A percentile compares a stretch with the other conserved stretches of the same genome.
Conservation (phyloP, 2,888 invertebrate species). For the Ormyrus labotus region DNA sequence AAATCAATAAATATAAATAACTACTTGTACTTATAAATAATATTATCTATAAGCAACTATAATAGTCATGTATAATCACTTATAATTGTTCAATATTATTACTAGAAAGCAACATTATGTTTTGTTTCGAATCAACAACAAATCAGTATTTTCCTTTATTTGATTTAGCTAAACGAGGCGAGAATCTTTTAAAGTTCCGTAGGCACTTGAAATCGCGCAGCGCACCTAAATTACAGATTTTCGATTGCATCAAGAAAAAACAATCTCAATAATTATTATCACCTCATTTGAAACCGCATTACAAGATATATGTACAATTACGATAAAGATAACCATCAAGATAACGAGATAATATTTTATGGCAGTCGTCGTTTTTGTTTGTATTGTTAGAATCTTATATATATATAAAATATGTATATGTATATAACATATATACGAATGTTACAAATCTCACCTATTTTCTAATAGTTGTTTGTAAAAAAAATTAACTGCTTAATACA, state of each 20-base stretch:
- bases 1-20: slow-evolving; percentile 31
- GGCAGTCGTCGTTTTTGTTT: slow-evolving; percentile 68
- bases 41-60: slow-evolving; percentile 24
- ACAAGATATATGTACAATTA: slow-evolving; percentile 60
- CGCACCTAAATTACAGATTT: slow-evolving; percentile 43
- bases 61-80: slow-evolving; percentile 32
- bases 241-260: slow-evolving; percentile 43
- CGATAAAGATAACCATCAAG: slow-evolving; percentile 66
- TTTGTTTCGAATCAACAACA: slow-evolving; percentile 24
- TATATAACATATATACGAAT: slow-evolving; percentile 63
- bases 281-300: slow-evolving; percentile 62
- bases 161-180: slow-evolving; percentile 38
- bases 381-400: slow-evolving; percentile 63
- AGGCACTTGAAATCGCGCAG: slow-evolving; percentile 3
- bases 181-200: slow-evolving; percentile 23
- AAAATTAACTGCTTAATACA: slow-evolving; percentile 71
- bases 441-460: slow-evolving; percentile 64
- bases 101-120: slow-evolving; percentile 19
- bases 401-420: slow-evolving; percentile 57
- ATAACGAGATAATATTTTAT: slow-evolving; percentile 71
- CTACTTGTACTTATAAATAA: slow-evolving; percentile 22
- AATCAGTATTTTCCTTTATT: slow-evolving; percentile 20
- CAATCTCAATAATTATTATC: slow-evolving; percentile 59
- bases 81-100: slow-evolving; percentile 7
- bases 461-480: slow-evolving; percentile 71